A percentile compares a stretch with the other conserved stretches of the same genome.
Evolutionary conservation across 2,797 vertebrate species (phyloP).

Genomic region (Nannoperca australis): DNA sequence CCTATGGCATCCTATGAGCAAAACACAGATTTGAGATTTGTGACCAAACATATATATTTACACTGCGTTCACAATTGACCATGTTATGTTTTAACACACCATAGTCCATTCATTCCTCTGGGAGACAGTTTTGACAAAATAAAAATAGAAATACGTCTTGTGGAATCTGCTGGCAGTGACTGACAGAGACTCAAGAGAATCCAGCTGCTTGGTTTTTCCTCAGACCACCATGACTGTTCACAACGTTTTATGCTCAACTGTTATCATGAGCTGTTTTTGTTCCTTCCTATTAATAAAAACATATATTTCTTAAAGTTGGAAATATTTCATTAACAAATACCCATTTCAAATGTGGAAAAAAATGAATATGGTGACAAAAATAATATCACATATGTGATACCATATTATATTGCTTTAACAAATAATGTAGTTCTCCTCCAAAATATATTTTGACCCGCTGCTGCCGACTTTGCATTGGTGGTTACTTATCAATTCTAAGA

Average conservation of each 20-base stretch:
- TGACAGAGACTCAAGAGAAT: conserved; percentile 33
- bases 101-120: conserved; percentile 30
- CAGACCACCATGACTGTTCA: conserved; percentile 49
- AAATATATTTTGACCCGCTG: background rate
- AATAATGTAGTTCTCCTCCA: background rate
- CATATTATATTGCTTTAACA: background rate
- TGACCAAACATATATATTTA: conserved; percentile 33
- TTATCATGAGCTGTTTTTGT: conserved; percentile 67
- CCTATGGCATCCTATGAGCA: conserved; percentile 11
- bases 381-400: background rate
- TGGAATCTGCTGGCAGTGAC: conserved; percentile 54
- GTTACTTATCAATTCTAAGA: background rate
- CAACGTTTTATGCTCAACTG: conserved; percentile 57
- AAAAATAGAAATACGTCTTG: conserved; percentile 21
- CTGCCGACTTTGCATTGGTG: background rate
- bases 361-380: background rate
- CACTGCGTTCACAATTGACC: conserved; percentile 21
- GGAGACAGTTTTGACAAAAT: conserved; percentile 32
- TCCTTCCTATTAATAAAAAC: conserved; percentile 69
- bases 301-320: conserved; percentile 57
- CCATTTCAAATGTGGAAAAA: background rate
- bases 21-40: conserved; percentile 33
- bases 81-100: conserved; percentile 32
- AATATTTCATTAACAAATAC: conserved; percentile 38
- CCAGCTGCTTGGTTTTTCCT: conserved; percentile 35